Conservation (phyloP, 1,140 invertebrate species). For the Polyergus mexicanus region DNA sequence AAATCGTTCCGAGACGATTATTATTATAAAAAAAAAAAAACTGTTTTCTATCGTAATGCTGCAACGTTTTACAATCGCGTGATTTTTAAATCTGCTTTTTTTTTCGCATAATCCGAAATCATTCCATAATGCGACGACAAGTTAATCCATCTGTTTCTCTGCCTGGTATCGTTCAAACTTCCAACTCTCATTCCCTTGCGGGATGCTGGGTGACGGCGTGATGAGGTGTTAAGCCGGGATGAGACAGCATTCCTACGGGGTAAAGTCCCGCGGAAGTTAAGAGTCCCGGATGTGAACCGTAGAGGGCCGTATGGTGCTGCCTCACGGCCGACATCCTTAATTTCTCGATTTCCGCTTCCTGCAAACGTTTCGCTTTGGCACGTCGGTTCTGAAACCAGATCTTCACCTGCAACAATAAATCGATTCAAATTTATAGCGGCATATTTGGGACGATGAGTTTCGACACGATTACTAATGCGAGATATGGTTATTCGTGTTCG, state of each 20-base stretch:
- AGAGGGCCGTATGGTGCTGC: constrained; percentile 86
- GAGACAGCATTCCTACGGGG: constrained; percentile 81
- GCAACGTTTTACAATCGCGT: background rate
- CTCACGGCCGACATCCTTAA: constrained; percentile 91
- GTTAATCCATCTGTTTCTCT: background rate
- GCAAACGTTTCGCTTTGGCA: constrained; percentile 97
- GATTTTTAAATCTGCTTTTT: constrained; percentile 10
- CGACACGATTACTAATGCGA: constrained; percentile 4
- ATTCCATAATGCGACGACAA: constrained; percentile 25
- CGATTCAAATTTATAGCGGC: constrained; percentile 26
- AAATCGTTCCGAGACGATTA: background rate
- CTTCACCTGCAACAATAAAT: constrained; percentile 91
- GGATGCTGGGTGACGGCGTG: constrained; percentile 80
- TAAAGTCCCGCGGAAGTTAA: constrained; percentile 79
- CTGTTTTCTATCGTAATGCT: background rate
- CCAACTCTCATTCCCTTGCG: constrained; percentile 78
- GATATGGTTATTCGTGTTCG: background rate
- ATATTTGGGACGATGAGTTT: constrained; percentile 17
- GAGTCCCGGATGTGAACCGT: constrained; percentile 84
- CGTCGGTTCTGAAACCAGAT: constrained; percentile 99
- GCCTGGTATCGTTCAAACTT: too few species aligned
- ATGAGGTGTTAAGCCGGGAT: constrained; percentile 78
- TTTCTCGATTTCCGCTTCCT: constrained; percentile 97
- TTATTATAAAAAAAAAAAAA: too few species aligned
- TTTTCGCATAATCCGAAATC: background rate